Evolutionary conservation across 2,888 invertebrate genomes (phyloP).

Genomic region (Tridacna crocea): DNA sequence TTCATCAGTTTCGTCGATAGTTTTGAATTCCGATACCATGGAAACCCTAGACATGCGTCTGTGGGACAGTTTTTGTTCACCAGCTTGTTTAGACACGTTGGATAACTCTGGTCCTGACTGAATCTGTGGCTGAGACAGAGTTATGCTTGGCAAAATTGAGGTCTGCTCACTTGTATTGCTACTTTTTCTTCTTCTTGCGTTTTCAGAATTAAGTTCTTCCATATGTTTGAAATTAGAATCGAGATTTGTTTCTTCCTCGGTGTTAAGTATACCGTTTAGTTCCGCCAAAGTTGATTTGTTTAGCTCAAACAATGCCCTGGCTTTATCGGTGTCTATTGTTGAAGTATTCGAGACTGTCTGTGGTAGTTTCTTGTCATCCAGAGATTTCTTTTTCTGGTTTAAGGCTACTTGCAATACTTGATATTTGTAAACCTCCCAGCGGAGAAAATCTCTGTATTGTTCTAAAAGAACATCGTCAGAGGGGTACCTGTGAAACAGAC

Average conservation of each 20-base stretch:
- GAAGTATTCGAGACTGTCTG: neutral
- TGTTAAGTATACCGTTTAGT: neutral
- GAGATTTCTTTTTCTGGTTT: neutral
- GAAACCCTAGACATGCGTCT: neutral
- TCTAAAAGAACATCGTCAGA: conserved; percentile 66
- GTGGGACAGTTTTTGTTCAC: neutral
- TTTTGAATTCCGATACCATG: neutral
- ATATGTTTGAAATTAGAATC: neutral
- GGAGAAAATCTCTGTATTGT: conserved; percentile 66
- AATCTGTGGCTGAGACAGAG: neutral
- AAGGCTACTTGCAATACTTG: conserved; percentile 19
- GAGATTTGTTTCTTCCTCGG: conserved; percentile 2
- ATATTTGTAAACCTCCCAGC: conserved; percentile 73
- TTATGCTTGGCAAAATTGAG: neutral
- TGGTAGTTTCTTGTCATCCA: neutral
- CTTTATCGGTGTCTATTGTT: neutral
- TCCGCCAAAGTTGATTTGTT: conserved; percentile 8
- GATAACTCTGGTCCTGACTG: neutral
- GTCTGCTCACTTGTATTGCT: neutral
- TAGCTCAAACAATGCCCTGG: neutral
- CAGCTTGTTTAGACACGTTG: neutral
- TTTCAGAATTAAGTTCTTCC: conserved; percentile 6
- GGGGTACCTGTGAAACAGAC: conserved; percentile 61
- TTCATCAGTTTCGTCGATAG: conserved; percentile 13
- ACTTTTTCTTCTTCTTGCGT: neutral